These are phyloP conservation scores for Beaufortia kweichowensis DNA, from an alignment of 2,113 vertebrate genomes.

Conservation along the genomic window DNA sequence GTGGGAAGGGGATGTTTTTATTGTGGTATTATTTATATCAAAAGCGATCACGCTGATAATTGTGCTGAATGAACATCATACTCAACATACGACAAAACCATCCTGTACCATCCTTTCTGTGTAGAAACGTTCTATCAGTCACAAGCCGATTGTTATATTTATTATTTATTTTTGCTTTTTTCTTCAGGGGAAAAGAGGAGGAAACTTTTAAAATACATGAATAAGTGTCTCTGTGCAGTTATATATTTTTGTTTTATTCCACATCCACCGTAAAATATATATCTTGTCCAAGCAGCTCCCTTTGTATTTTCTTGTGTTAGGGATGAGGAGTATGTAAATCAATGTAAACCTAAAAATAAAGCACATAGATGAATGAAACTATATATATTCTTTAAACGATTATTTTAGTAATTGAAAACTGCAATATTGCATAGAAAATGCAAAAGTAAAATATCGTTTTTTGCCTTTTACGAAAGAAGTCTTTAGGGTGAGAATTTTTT, in stretches of 20 bases:
- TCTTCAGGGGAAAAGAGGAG: not conserved
- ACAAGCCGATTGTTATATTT: not conserved
- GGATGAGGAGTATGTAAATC: slow-evolving; percentile 43
- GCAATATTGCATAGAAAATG: no score
- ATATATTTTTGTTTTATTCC: slow-evolving; percentile 33
- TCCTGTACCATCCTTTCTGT: not conserved
- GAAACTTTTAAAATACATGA: slow-evolving; percentile 4
- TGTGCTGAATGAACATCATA: not conserved
- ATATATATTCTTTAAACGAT: no score
- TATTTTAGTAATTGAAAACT: not conserved
- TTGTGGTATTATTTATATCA: not conserved
- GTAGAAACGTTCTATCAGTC: slow-evolving; percentile 22
- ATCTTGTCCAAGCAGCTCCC: slow-evolving; percentile 60
- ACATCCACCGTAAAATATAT: slow-evolving; percentile 51
- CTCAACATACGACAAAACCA: not conserved
- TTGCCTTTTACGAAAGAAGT: no score
- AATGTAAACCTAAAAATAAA: slow-evolving; percentile 56
- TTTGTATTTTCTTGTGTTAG: slow-evolving; percentile 39
- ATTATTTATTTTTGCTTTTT: slow-evolving; percentile 14
- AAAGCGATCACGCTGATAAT: not conserved
- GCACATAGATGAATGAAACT: slow-evolving; percentile 2
- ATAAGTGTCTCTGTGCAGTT: slow-evolving; percentile 37
- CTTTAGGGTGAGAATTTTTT: no score
- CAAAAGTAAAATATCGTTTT: no score
- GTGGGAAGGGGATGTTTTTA: slow-evolving; percentile 34